Conservation (phyloP, 2,797 vertebrate genomes). For the Argyrosomus regius region DNA sequence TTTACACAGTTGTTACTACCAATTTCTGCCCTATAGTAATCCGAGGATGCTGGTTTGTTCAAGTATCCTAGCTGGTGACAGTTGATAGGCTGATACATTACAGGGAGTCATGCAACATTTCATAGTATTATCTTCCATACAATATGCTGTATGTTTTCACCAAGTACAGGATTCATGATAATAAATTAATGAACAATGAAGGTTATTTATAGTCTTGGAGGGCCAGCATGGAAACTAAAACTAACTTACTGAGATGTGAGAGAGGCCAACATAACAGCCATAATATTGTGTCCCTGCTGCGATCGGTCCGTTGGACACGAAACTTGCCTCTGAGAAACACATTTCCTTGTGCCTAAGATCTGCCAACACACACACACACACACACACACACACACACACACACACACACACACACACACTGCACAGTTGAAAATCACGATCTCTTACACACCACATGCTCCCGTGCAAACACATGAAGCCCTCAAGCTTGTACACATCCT, state of each 20-base stretch:
- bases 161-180: not conserved
- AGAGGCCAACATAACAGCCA: too few relatives aligned
- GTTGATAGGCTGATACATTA: not conserved
- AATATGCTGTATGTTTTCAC: not conserved
- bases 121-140: not conserved
- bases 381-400: not conserved
- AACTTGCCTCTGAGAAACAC: not conserved
- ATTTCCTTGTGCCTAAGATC: not conserved
- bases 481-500: constrained; percentile 36
- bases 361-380: not conserved
- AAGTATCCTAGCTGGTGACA: not conserved
- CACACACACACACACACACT: not conserved
- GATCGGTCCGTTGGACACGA: not conserved
- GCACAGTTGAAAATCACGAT: not conserved
- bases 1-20: not conserved
- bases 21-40: not conserved
- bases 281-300: not conserved
- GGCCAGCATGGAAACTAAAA: not conserved
- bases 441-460: constrained; percentile 36
- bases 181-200: not conserved
- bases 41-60: not conserved
- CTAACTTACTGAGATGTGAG: not conserved
- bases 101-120: not conserved
- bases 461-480: constrained; percentile 33
- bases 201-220: not conserved